phyloP scores from a whole-genome alignment of 2,797 vertebrate species.

The Streptopelia turtur region DNA sequence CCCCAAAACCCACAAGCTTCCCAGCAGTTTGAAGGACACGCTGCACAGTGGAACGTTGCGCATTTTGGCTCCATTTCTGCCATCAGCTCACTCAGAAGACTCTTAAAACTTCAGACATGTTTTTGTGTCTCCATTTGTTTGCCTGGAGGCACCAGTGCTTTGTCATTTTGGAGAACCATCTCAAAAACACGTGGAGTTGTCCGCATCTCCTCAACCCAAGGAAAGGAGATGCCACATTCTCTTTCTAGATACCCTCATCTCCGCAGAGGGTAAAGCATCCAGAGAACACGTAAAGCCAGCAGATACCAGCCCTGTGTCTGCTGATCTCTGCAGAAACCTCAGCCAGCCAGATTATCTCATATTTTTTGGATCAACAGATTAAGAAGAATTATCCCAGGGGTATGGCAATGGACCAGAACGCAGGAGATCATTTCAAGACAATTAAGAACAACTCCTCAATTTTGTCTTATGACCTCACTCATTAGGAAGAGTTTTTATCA shows the following conservation, averaged over 20 bases:
- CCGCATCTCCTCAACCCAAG: neutral
- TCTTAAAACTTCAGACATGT: neutral
- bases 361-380: neutral
- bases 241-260: neutral
- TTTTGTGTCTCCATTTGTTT: neutral
- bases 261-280: neutral
- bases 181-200: neutral
- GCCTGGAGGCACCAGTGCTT: neutral
- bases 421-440: neutral
- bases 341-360: neutral
- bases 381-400: conserved; percentile 33
- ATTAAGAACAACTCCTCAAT: conserved; percentile 25
- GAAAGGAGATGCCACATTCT: neutral
- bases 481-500: conserved; percentile 9
- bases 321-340: neutral
- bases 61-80: neutral
- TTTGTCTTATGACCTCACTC: conserved; percentile 41
- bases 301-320: neutral
- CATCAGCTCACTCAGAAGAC: neutral
- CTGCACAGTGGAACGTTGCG: accelerated
- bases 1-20: neutral
- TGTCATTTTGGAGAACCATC: neutral
- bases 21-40: neutral
- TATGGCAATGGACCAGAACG: conserved; percentile 14
- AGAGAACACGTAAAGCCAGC: neutral